Evolutionary conservation across 2,797 vertebrate species (phyloP).

Genomic region (Echiichthys vipera): DNA sequence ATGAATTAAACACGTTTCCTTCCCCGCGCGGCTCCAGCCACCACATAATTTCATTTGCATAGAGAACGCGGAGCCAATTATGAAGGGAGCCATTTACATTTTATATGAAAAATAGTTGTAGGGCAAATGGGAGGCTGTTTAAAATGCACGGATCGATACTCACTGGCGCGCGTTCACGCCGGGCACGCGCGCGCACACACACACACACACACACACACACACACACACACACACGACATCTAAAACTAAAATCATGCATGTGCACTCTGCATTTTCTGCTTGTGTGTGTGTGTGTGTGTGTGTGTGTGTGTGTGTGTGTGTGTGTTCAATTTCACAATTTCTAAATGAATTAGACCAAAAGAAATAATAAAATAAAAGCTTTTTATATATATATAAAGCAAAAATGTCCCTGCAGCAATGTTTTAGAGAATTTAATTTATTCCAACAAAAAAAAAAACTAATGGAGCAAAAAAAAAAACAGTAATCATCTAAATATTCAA

Average conservation of each 20-base stretch:
- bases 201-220: slow-evolving; percentile 3
- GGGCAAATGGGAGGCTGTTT: slow-evolving; percentile 70
- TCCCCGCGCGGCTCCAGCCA: slow-evolving; percentile 24
- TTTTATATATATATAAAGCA: background rate
- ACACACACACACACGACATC: slow-evolving; percentile 15
- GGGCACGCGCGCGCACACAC: slow-evolving; percentile 19
- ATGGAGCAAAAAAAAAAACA: background rate
- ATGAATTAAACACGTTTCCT: slow-evolving; percentile 54
- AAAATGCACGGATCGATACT: slow-evolving; percentile 74
- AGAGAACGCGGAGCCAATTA: slow-evolving; percentile 72
- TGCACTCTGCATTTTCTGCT: too few species aligned
- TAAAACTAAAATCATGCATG: too few species aligned
- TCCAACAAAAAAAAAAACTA: slow-evolving; percentile 12
- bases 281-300: too few species aligned
- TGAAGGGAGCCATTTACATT: slow-evolving; percentile 68
- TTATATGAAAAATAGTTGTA: slow-evolving; percentile 80
- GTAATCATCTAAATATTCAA: background rate
- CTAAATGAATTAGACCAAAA: slow-evolving; percentile 31
- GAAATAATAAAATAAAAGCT: slow-evolving; percentile 15
- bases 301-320: too few species aligned
- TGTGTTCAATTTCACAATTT: too few species aligned
- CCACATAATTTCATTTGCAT: slow-evolving; percentile 74
- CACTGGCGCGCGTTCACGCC: slow-evolving; percentile 21
- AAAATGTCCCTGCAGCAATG: slow-evolving; percentile 11
- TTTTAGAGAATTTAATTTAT: background rate